Evolutionary conservation across 2,888 invertebrate species (phyloP).

Genomic region (Sympetrum striolatum): DNA sequence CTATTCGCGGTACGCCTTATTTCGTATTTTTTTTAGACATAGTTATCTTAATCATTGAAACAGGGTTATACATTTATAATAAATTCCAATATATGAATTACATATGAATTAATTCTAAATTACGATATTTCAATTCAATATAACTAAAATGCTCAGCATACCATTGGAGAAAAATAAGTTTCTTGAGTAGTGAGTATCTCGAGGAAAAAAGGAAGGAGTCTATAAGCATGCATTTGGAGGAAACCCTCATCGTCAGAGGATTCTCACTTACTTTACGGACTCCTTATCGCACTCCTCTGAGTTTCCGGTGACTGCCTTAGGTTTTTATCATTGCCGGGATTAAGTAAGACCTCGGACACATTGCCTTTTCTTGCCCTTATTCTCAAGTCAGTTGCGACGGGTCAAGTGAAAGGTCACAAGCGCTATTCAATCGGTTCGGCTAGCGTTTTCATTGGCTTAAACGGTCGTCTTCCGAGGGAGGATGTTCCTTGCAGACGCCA

Average conservation of each 20-base stretch:
- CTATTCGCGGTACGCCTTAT: no score
- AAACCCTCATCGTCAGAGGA: not conserved
- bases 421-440: not conserved
- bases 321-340: not conserved
- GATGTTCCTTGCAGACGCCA: not conserved
- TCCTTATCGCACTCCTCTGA: not conserved
- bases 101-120: no score
- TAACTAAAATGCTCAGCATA: no score
- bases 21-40: no score
- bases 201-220: not conserved
- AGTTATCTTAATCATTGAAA: no score
- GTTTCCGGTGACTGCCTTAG: not conserved
- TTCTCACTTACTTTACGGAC: not conserved
- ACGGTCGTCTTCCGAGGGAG: not conserved
- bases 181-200: no score
- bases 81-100: no score
- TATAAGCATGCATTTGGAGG: not conserved
- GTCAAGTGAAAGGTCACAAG: not conserved
- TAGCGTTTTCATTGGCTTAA: not conserved
- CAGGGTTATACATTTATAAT: no score
- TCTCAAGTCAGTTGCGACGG: not conserved
- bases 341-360: not conserved
- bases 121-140: no score
- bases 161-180: no score
- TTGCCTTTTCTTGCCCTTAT: not conserved